Base-by-base conservation (phyloP, 2,113 vertebrate genomes). In the Cisticola juncidis region DNA sequence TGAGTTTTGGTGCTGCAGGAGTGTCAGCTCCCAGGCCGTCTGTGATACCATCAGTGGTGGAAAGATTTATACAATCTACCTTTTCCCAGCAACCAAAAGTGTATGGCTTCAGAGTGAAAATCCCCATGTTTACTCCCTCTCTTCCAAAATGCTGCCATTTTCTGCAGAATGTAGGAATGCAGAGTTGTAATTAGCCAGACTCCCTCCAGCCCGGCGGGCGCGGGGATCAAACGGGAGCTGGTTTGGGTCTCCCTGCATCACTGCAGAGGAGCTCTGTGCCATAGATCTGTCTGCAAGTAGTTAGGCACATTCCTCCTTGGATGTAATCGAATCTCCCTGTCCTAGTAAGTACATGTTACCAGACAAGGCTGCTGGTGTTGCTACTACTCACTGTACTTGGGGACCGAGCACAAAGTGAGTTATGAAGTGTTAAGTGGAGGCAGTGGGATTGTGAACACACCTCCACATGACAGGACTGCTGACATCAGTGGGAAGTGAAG, bases 271-370 rank as follows among this genome's bases (percentile, higher is more conserved):
- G 7, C 88, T 93, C 86, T 23, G 86, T 94, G 96, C 93, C 94
- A 96, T 96, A 83, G 72, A 86, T 96, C 96, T 96, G 95, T 97
- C 95, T 93, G 92, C 95, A 96, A 92, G 88, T 92, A 96, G 93
- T 96, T 96, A 96, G 88, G 90, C 92, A 88, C 92, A 81, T 96
- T 96, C 90, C 88, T 97, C 73, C 64, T 60, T 84, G 86, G 56
- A 88, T 96, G 90, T 95, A 97, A 96, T 90, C 36, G 50, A 96
- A 94, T 97, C 93, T 96, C 93, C 65, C 72, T 92, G 90, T 93
- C 86, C 2, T 84, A 57, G 13, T 77, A 79, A 96, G 88, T 88
- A 96, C 92, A 96, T 95, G 92, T 94, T 96, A 81, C 90, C 84
- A 95, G 96, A 94, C 86, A 81, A 74, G 86, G 92, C 25, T 94